phyloP scores from a whole-genome alignment of 1,140 invertebrate genomes.

The Drosophila ficusphila region DNA sequence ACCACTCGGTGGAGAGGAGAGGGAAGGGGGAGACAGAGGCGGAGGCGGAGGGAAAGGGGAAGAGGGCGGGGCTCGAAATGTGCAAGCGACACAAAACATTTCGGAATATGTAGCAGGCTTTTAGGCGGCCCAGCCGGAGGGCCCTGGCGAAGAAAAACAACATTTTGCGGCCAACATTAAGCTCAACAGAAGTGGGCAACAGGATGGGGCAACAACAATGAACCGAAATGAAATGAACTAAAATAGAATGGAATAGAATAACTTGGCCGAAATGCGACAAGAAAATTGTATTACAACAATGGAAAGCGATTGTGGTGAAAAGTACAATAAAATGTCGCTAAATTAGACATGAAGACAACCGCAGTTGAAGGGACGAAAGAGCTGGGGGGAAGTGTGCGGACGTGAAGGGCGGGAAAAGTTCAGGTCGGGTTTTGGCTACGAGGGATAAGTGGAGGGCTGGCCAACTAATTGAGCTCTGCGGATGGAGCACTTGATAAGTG shows the following conservation, averaged over 20 bases:
- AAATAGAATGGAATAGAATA: slow-evolving; percentile 60
- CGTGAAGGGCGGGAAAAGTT: slow-evolving; percentile 6
- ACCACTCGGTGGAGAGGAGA: too few relatives aligned
- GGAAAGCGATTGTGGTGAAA: slow-evolving; percentile 78
- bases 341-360: slow-evolving; percentile 80
- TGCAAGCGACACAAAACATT: slow-evolving; percentile 75
- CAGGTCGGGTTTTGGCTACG: background rate
- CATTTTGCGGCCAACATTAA: slow-evolving; percentile 67
- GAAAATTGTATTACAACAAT: slow-evolving; percentile 81
- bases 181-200: slow-evolving; percentile 13
- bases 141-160: slow-evolving; percentile 53
- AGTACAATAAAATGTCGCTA: slow-evolving; percentile 82
- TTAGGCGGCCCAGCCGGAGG: slow-evolving; percentile 52
- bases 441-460: slow-evolving; percentile 22
- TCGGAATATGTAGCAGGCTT: slow-evolving; percentile 60
- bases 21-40: too few relatives aligned
- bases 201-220: slow-evolving; percentile 49
- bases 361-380: slow-evolving; percentile 32
- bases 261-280: slow-evolving; percentile 79
- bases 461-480: slow-evolving; percentile 30
- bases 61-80: slow-evolving; percentile 50
- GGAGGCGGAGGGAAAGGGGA: too few relatives aligned
- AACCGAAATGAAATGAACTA: slow-evolving; percentile 42
- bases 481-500: slow-evolving; percentile 7
- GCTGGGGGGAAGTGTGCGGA: slow-evolving; percentile 23